phyloP scores from a whole-genome alignment of 2,797 vertebrate species.

The Tiaroga cobitis region DNA sequence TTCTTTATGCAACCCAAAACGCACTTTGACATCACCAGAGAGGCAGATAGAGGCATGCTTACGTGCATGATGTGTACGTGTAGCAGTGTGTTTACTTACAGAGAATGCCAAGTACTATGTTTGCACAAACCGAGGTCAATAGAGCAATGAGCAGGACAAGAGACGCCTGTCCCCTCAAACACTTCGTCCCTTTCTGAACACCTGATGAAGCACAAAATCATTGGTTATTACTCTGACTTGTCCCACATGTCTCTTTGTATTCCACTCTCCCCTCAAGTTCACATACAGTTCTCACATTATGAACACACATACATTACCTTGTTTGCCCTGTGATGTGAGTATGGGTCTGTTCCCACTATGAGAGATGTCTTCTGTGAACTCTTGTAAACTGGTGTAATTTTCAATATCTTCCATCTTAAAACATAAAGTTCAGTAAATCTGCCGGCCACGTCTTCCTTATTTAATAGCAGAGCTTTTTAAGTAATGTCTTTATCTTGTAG shows the following conservation, averaged over 20 bases:
- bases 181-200: constrained; percentile 57
- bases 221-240: not conserved
- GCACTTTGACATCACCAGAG: not conserved
- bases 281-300: not conserved
- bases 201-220: constrained; percentile 67
- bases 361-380: constrained; percentile 65
- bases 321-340: constrained; percentile 45
- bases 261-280: not conserved
- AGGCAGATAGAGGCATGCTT: constrained; percentile 18
- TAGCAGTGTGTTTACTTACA: constrained; percentile 63
- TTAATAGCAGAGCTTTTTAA: constrained; percentile 51
- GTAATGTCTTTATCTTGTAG: not conserved
- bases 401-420: constrained; percentile 63
- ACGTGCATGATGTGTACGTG: not conserved
- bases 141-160: constrained; percentile 68
- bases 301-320: constrained; percentile 49
- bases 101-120: constrained; percentile 64
- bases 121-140: constrained; percentile 69
- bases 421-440: constrained; percentile 43
- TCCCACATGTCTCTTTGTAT: not conserved
- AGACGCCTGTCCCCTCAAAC: constrained; percentile 65
- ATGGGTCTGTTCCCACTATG: constrained; percentile 57
- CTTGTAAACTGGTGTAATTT: constrained; percentile 67
- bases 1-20: not conserved
- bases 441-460: constrained; percentile 47